Percentiles rank a stretch among this genome's conserved stretches.
These are phyloP conservation scores for Desoria tigrina DNA, from an alignment of 2,888 invertebrate species.

Conservation along the genomic window DNA sequence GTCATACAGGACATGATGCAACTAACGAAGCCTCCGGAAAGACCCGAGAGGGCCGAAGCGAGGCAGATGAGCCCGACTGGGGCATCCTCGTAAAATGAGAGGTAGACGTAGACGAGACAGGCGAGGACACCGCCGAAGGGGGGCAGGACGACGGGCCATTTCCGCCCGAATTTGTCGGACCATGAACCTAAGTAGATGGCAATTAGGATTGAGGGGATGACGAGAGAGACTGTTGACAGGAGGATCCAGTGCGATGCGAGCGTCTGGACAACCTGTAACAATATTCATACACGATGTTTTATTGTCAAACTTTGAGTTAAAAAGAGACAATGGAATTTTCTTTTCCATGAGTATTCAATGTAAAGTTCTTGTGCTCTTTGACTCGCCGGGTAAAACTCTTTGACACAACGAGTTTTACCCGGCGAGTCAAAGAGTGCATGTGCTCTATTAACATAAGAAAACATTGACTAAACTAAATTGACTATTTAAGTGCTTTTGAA, in stretches of 20 bases:
- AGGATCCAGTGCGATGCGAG: conserved; percentile 55
- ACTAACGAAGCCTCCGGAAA: conserved; percentile 58
- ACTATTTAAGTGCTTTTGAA: too few species aligned
- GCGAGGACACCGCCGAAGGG: conserved; percentile 57
- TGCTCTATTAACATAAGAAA: too few species aligned
- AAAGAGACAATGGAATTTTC: too few species aligned
- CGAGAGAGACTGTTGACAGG: conserved; percentile 54
- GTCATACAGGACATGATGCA: conserved; percentile 57
- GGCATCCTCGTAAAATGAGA: conserved; percentile 54
- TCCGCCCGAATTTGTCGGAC: conserved; percentile 58
- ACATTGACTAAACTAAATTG: too few species aligned
- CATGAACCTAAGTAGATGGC: conserved; percentile 54
- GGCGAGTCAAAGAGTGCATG: too few species aligned
- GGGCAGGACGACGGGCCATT: conserved; percentile 58
- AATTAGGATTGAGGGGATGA: conserved; percentile 55
- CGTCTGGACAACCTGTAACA: conserved; percentile 54
- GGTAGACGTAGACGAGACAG: conserved; percentile 55
- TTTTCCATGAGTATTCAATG: too few species aligned
- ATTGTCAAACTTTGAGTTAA: too few species aligned
- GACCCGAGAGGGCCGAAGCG: conserved; percentile 57
- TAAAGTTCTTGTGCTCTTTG: too few species aligned
- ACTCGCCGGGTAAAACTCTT: too few species aligned
- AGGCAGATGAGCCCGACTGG: conserved; percentile 56
- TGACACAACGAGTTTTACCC: too few species aligned
- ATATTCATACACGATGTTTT: too few species aligned